Evolutionary conservation across 1,140 invertebrate species (phyloP).

Genomic region (Drosophila saltans): DNA sequence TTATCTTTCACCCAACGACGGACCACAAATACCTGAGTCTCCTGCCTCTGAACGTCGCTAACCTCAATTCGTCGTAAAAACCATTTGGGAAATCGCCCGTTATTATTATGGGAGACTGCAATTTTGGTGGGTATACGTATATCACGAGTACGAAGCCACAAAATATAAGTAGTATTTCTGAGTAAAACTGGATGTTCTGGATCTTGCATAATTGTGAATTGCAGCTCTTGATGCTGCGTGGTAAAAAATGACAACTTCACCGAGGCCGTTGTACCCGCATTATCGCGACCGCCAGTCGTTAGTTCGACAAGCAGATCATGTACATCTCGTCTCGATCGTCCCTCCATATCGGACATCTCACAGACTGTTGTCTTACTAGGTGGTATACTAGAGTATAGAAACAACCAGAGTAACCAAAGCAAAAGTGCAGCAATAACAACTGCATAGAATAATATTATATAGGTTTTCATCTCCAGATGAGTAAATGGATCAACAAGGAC

Average conservation of each 20-base stretch:
- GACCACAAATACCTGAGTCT: slow-evolving; percentile 43
- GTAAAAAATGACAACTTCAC: slow-evolving; percentile 26
- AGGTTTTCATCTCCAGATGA: neutral
- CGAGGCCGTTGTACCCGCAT: slow-evolving; percentile 46
- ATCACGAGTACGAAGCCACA: slow-evolving; percentile 48
- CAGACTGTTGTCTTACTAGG: slow-evolving; percentile 27
- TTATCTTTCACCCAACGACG: slow-evolving; percentile 34
- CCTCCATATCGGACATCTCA: slow-evolving; percentile 14
- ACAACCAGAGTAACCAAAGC: slow-evolving; percentile 6
- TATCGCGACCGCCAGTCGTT: slow-evolving; percentile 40
- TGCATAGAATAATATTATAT: neutral
- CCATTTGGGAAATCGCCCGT: slow-evolving; percentile 58
- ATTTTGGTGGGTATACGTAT: slow-evolving; percentile 51
- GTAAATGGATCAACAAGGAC: slow-evolving; percentile 1
- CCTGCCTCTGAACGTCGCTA: slow-evolving; percentile 36
- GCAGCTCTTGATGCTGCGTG: neutral
- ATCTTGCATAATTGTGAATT: slow-evolving; percentile 44
- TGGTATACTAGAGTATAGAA: neutral
- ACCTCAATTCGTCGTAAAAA: slow-evolving; percentile 41
- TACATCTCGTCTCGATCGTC: slow-evolving; percentile 5
- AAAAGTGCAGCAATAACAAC: fast-evolving
- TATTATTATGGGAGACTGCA: slow-evolving; percentile 41
- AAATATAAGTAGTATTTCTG: slow-evolving; percentile 31
- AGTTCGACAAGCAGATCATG: slow-evolving; percentile 48
- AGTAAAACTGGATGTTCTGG: slow-evolving; percentile 28